A percentile compares a stretch with the other conserved stretches of the same genome.
Evolutionary conservation across 2,797 vertebrate genomes (phyloP).

Genomic region (Pagetopsis macropterus): DNA sequence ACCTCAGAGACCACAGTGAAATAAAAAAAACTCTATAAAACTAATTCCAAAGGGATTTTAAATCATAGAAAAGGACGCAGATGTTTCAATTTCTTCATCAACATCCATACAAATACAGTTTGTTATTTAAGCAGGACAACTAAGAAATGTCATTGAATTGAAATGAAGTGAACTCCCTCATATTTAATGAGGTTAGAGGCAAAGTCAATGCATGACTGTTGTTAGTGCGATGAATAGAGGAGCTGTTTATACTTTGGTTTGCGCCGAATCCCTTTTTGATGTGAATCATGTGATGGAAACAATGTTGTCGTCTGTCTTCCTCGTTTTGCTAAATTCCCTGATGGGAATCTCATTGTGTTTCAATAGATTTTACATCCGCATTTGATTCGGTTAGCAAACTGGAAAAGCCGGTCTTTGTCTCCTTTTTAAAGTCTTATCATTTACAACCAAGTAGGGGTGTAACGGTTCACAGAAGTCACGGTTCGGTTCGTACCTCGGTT

Average conservation of each 20-base stretch:
- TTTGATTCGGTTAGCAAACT: constrained; percentile 15
- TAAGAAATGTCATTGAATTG: background rate
- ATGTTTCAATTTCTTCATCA: too few species aligned
- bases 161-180: constrained; percentile 1
- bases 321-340: background rate
- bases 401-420: background rate
- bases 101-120: background rate
- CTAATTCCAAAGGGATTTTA: background rate
- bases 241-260: constrained; percentile 18
- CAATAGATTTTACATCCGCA: background rate
- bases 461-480: too few species aligned
- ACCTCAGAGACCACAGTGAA: background rate
- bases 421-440: background rate
- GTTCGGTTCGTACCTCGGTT: too few species aligned
- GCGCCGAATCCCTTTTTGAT: constrained; percentile 24
- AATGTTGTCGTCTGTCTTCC: background rate
- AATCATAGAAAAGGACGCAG: background rate
- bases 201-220: constrained; percentile 11
- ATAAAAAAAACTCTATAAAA: constrained; percentile 1
- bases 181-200: constrained; percentile 11
- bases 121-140: background rate
- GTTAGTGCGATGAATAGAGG: constrained; percentile 19
- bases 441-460: background rate
- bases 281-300: constrained; percentile 39
- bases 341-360: background rate